These are phyloP conservation scores for Epinephelus lanceolatus DNA, from an alignment of 2,113 vertebrate genomes.

Conservation along the genomic window DNA sequence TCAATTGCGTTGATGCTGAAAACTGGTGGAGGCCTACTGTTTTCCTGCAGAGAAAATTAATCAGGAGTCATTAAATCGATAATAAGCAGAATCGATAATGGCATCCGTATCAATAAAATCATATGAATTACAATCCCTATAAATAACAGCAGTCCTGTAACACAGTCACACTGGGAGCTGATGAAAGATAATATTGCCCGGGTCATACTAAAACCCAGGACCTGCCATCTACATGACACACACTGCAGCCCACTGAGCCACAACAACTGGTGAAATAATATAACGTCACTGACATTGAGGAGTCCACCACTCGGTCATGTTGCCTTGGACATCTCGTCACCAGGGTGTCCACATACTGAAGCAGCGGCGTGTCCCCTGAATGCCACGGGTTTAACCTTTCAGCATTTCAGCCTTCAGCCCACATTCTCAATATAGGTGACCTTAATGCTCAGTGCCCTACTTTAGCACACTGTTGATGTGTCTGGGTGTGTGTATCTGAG, in stretches of 20 bases:
- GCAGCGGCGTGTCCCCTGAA: background rate
- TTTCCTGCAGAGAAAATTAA: too few relatives aligned
- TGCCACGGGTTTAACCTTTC: conserved; percentile 56
- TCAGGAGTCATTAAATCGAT: too few relatives aligned
- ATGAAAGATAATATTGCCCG: too few relatives aligned
- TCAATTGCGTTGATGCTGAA: too few relatives aligned
- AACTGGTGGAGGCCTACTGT: too few relatives aligned
- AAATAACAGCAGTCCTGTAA: background rate
- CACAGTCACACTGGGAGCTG: too few relatives aligned
- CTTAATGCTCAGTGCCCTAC: conserved; percentile 54
- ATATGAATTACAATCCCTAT: too few relatives aligned
- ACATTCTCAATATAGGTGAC: conserved; percentile 52
- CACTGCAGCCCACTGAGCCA: background rate
- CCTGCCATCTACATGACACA: background rate
- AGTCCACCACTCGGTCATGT: background rate
- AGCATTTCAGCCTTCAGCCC: conserved; percentile 47
- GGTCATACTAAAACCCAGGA: too few relatives aligned
- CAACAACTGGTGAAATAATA: background rate
- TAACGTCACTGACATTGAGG: background rate
- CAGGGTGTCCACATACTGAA: background rate
- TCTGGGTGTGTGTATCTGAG: conserved; percentile 13
- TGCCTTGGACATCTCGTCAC: background rate
- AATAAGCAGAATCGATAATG: too few relatives aligned
- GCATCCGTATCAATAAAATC: too few relatives aligned
- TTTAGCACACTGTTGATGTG: conserved; percentile 39